Evolutionary conservation across 2,888 invertebrate genomes (phyloP).

Genomic region (Scaptomyza tumidula): DNA sequence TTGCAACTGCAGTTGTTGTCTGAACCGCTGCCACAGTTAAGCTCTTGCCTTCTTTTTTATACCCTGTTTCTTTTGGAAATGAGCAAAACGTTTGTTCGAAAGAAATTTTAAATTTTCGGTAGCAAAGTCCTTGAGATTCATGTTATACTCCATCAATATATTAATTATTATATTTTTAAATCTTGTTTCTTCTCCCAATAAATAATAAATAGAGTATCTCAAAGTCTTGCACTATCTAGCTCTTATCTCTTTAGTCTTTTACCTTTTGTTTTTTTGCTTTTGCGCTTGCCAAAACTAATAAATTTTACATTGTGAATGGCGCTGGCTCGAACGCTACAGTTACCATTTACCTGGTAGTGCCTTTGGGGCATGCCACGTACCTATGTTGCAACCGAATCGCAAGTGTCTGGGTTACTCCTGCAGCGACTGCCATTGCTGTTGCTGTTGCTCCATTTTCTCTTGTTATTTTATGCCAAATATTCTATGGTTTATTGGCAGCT

Average conservation of each 20-base stretch:
- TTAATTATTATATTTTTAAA: too few species aligned
- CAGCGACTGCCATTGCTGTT: slow-evolving; percentile 10
- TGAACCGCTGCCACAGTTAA: slow-evolving; percentile 17
- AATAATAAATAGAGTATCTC: not conserved
- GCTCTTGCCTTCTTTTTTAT: not conserved
- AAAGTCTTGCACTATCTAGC: not conserved
- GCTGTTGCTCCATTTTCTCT: slow-evolving; percentile 1
- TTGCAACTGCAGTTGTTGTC: slow-evolving; percentile 49
- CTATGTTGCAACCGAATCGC: slow-evolving; percentile 23
- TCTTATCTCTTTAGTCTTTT: not conserved
- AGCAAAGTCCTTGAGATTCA: too few species aligned
- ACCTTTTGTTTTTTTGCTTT: slow-evolving; percentile 3
- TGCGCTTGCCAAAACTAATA: slow-evolving; percentile 68
- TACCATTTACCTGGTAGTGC: slow-evolving; percentile 56
- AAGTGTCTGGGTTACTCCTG: slow-evolving; percentile 24
- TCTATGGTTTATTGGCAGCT: slow-evolving; percentile 61
- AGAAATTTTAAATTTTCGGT: too few species aligned
- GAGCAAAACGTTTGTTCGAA: not conserved
- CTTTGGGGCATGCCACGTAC: slow-evolving; percentile 41
- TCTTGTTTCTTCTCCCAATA: too few species aligned
- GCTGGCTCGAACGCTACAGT: slow-evolving; percentile 51
- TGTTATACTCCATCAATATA: too few species aligned
- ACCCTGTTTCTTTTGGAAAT: not conserved
- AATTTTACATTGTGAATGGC: slow-evolving; percentile 71
- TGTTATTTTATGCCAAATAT: slow-evolving; percentile 63